Percentiles rank a stretch among this genome's conserved stretches.
Evolutionary conservation across 2,888 invertebrate genomes (phyloP).

Genomic region (Tachystola acroxantha): DNA sequence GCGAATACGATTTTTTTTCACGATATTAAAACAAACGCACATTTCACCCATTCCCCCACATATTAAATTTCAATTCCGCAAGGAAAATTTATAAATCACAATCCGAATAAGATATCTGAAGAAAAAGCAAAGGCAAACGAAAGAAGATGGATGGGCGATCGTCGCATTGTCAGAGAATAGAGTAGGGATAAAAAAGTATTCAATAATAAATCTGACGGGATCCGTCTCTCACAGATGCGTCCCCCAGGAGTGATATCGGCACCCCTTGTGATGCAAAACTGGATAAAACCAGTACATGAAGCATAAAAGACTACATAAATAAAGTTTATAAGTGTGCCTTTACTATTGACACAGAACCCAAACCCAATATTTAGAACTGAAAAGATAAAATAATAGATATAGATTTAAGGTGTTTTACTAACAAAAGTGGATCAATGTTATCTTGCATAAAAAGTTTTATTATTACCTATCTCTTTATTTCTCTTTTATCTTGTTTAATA

Average conservation of each 20-base stretch:
- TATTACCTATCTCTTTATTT: too few species aligned
- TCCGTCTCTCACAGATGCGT: conserved; percentile 70
- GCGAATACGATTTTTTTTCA: too few species aligned
- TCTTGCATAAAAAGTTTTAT: too few species aligned
- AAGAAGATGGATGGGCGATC: conserved; percentile 56
- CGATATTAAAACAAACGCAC: too few species aligned
- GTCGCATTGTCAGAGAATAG: conserved; percentile 40
- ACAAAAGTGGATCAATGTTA: too few species aligned
- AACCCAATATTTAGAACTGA: too few species aligned
- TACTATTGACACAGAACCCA: too few species aligned
- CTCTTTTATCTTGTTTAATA: too few species aligned
- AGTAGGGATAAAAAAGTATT: conserved; percentile 45
- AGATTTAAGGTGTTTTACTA: too few species aligned
- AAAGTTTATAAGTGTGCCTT: background rate
- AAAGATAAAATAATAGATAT: too few species aligned
- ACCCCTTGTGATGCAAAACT: conserved; percentile 48
- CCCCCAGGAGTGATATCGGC: conserved; percentile 43
- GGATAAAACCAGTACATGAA: background rate
- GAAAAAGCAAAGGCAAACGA: conserved; percentile 13
- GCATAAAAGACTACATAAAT: background rate
- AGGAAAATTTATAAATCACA: background rate
- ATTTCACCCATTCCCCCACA: too few species aligned
- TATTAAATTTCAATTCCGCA: background rate
- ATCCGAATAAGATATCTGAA: background rate
- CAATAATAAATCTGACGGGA: conserved; percentile 64